Conservation (phyloP, 1,140 invertebrate species). For the Colletes gigas region DNA sequence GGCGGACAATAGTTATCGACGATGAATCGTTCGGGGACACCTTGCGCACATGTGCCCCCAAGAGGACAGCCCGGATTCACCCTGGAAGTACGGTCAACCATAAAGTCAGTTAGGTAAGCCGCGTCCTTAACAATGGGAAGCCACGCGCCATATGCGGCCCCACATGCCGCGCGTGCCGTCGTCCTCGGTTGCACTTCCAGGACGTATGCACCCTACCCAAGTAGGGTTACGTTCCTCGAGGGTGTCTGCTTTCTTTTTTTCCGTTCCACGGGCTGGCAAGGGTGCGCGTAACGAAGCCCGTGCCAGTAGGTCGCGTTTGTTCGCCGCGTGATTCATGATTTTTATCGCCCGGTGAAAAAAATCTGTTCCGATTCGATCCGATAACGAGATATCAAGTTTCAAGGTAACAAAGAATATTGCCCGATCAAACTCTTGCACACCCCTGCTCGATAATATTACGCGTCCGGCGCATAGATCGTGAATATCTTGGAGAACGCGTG, state of each 20-base stretch:
- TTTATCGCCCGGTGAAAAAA: too few relatives aligned
- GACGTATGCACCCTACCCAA: constrained; percentile 24
- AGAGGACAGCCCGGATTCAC: constrained; percentile 43
- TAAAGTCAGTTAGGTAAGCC: constrained; percentile 75
- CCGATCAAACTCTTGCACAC: too few relatives aligned
- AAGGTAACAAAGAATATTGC: too few relatives aligned
- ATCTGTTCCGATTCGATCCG: neutral
- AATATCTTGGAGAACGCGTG: neutral
- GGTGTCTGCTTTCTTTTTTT: constrained; percentile 15
- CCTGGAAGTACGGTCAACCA: constrained; percentile 64
- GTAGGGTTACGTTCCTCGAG: constrained; percentile 29
- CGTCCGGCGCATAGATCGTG: neutral
- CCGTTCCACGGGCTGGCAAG: constrained; percentile 29
- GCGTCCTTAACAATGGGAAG: constrained; percentile 73
- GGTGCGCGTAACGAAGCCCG: constrained; percentile 50
- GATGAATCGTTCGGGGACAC: constrained; percentile 54
- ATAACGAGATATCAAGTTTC: neutral
- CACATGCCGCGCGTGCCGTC: constrained; percentile 69
- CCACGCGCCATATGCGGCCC: constrained; percentile 75
- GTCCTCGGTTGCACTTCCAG: constrained; percentile 47
- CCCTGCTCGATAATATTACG: neutral
- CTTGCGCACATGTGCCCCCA: constrained; percentile 54
- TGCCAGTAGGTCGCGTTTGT: constrained; percentile 37
- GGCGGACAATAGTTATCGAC: constrained; percentile 30
- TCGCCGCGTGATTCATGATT: constrained; percentile 45